A percentile compares a stretch with the other conserved stretches of the same genome.
Evolutionary conservation across 2,113 vertebrate genomes (phyloP).

Genomic region (Nicator chloris): DNA sequence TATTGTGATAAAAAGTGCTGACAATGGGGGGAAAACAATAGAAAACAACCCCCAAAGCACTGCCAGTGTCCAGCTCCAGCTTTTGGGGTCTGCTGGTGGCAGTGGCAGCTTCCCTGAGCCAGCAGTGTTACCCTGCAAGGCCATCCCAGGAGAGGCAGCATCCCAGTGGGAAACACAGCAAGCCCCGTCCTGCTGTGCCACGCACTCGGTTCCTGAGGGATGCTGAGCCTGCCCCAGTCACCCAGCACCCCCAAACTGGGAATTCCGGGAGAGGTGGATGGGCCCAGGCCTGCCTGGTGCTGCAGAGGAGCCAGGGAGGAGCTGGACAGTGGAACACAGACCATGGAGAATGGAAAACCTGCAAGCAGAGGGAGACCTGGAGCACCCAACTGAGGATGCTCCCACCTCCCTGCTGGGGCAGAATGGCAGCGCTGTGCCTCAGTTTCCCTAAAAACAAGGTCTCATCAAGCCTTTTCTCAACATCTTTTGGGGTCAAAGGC

Average conservation of each 20-base stretch:
- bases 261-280: fast-evolving
- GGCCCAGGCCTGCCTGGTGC: background rate
- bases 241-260: background rate
- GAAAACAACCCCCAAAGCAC: background rate
- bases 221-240: background rate
- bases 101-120: background rate
- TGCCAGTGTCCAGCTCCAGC: background rate
- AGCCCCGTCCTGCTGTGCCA: background rate
- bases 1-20: background rate
- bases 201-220: fast-evolving
- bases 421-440: background rate
- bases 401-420: fast-evolving
- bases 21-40: background rate
- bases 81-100: background rate
- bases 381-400: background rate
- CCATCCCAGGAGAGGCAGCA: background rate
- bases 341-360: background rate
- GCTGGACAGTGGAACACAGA: fast-evolving
- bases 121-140: background rate
- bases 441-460: background rate
- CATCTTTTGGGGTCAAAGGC: background rate
- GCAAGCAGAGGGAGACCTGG: background rate
- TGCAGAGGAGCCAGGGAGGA: background rate
- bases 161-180: background rate
- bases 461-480: background rate